Conservation (phyloP, 1,140 invertebrate species). For the Onthophagus taurus region DNA sequence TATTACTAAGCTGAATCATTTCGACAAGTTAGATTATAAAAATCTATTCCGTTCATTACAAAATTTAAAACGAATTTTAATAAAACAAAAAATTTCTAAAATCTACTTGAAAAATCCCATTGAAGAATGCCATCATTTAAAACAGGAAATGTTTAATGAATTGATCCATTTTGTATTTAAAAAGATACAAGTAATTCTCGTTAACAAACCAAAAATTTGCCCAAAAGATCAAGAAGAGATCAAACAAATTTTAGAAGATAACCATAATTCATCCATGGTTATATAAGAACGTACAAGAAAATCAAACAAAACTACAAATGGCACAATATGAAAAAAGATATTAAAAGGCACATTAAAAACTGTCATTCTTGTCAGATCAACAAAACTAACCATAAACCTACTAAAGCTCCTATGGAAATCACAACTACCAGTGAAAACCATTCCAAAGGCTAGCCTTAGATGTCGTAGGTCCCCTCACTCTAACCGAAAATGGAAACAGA, state of each 20-base stretch:
- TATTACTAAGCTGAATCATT: constrained; percentile 23
- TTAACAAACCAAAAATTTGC: background rate
- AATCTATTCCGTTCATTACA: constrained; percentile 26
- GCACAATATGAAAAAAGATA: constrained; percentile 8
- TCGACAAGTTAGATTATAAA: constrained; percentile 25
- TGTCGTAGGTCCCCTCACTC: constrained; percentile 29
- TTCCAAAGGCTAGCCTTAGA: constrained; percentile 24
- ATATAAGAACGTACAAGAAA: constrained; percentile 4
- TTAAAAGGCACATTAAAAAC: constrained; percentile 8
- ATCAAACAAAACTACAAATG: constrained; percentile 9
- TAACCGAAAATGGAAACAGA: constrained; percentile 19
- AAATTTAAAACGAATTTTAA: constrained; percentile 12
- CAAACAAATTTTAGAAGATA: constrained; percentile 21
- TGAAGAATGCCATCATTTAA: constrained; percentile 11
- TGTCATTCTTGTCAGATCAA: constrained; percentile 6
- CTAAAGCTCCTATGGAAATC: constrained; percentile 27
- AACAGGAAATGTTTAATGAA: constrained; percentile 14
- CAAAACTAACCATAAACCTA: constrained; percentile 19
- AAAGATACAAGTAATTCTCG: background rate
- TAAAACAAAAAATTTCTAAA: background rate
- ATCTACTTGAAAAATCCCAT: constrained; percentile 13
- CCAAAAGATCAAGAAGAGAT: constrained; percentile 12
- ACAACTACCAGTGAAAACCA: constrained; percentile 21
- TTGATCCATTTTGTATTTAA: constrained; percentile 11
- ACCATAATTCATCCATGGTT: constrained; percentile 20